These are phyloP conservation scores for Upupa epops DNA, from an alignment of 2,113 vertebrate species.

Conservation along the genomic window DNA sequence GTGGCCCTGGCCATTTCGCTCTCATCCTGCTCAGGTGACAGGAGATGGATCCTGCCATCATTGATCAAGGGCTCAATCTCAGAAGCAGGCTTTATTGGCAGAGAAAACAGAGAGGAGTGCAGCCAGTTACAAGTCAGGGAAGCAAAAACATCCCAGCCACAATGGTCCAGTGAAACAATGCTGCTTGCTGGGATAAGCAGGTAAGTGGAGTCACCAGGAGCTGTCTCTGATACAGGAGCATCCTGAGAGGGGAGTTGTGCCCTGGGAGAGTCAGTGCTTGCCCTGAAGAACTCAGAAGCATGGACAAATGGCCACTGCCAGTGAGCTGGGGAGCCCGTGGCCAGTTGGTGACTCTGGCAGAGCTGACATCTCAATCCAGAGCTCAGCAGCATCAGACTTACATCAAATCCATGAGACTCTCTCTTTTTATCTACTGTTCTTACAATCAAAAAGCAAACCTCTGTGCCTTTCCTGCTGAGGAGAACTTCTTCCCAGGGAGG, in stretches of 20 bases:
- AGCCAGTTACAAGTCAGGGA: background rate
- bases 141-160: background rate
- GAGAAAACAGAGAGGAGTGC: background rate
- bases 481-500: no score
- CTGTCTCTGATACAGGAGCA: background rate
- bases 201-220: background rate
- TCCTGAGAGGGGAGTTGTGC: background rate
- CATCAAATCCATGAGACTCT: rapidly evolving
- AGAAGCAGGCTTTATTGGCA: slow-evolving; percentile 10
- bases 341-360: background rate
- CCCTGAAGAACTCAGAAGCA: background rate
- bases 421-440: background rate
- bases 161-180: rapidly evolving
- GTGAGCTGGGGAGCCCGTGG: rapidly evolving
- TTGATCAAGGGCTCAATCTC: background rate
- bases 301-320: rapidly evolving
- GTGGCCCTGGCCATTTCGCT: background rate
- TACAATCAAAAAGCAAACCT: rapidly evolving
- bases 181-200: background rate
- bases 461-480: no score
- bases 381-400: rapidly evolving
- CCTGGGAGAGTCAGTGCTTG: background rate
- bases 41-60: background rate
- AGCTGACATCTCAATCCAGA: background rate
- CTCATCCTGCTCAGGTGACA: background rate